A percentile compares a stretch with the other conserved stretches of the same genome.
Conservation (phyloP, 2,797 vertebrate genomes). For the Peromyscus aztecus region DNA sequence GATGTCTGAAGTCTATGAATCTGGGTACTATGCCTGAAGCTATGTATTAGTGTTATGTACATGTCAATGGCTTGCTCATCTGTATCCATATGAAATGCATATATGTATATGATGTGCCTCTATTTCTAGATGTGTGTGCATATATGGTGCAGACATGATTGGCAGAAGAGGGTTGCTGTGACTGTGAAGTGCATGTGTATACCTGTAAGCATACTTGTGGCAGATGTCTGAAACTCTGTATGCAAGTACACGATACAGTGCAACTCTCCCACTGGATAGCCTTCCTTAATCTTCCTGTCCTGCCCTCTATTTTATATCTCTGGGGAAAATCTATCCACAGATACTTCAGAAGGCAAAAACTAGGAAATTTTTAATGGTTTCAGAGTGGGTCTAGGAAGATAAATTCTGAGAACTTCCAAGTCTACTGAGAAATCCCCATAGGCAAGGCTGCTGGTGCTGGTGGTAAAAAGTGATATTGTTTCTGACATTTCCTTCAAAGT, state of each 20-base stretch:
- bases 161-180: background rate
- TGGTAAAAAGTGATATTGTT: conserved; percentile 31
- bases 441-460: background rate
- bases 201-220: background rate
- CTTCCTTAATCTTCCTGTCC: background rate
- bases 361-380: conserved; percentile 41
- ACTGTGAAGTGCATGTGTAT: conserved; percentile 11
- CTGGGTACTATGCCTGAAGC: conserved; percentile 8
- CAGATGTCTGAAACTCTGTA: conserved; percentile 8
- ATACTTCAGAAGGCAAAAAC: conserved; percentile 46
- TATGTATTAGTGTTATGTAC: background rate
- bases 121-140: conserved; percentile 28
- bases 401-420: conserved; percentile 35
- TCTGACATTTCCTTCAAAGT: conserved; percentile 55
- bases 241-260: background rate
- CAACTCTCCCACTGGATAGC: background rate
- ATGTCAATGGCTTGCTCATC: background rate
- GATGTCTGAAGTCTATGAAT: conserved; percentile 32
- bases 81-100: conserved; percentile 5
- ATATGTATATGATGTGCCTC: background rate
- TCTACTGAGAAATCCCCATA: conserved; percentile 31
- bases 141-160: background rate
- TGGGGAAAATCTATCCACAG: conserved; percentile 45
- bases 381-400: conserved; percentile 37
- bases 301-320: conserved; percentile 6